phyloP scores from a whole-genome alignment of 2,888 invertebrate genomes.

The Thymelicus lineola region DNA sequence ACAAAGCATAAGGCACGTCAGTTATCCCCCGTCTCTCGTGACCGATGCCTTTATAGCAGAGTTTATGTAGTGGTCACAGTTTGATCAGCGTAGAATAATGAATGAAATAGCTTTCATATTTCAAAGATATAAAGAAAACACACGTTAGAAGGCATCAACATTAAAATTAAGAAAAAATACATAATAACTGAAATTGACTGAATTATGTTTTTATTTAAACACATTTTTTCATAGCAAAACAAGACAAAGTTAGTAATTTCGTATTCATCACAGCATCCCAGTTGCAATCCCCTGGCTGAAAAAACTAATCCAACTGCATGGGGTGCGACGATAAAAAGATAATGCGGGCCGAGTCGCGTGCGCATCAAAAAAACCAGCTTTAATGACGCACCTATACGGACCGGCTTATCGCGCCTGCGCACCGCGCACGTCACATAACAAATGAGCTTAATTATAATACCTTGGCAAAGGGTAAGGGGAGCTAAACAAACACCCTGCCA shows the following conservation, averaged over 20 bases:
- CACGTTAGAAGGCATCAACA: too few species aligned
- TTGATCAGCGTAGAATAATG: too few species aligned
- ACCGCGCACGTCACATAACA: constrained; percentile 61
- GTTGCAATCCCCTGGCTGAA: constrained; percentile 61
- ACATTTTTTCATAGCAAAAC: too few species aligned
- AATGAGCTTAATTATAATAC: constrained; percentile 83
- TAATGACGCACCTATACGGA: constrained; percentile 81
- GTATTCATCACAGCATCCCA: constrained; percentile 25
- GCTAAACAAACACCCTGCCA: constrained; percentile 74
- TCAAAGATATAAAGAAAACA: too few species aligned
- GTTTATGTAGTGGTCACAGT: too few species aligned
- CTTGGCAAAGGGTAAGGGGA: constrained; percentile 68
- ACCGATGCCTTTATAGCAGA: too few species aligned
- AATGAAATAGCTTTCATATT: too few species aligned
- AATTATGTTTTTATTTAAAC: too few species aligned
- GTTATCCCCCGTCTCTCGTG: too few species aligned
- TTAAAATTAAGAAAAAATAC: too few species aligned
- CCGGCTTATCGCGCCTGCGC: constrained; percentile 83
- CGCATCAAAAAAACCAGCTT: constrained; percentile 75
- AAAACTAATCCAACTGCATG: constrained; percentile 72
- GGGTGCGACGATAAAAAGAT: constrained; percentile 84
- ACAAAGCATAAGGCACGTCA: too few species aligned
- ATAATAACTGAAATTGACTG: too few species aligned
- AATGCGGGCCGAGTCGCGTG: constrained; percentile 80
- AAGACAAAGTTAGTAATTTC: not conserved